Evolutionary conservation across 2,797 vertebrate genomes (phyloP).

Genomic region (Protosalanx chinensis): DNA sequence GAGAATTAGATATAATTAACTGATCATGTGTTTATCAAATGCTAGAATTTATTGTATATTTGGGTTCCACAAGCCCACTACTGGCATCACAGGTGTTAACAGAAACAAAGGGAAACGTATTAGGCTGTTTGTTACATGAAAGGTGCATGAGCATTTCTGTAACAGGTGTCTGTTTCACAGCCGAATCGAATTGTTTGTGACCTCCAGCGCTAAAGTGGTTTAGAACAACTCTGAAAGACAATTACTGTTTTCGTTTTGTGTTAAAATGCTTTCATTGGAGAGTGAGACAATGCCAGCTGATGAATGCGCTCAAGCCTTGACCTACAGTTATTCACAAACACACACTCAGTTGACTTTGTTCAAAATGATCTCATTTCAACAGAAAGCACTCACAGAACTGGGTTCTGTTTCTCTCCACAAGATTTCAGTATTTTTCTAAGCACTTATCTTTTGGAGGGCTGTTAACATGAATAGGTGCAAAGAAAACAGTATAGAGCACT

Average conservation of each 20-base stretch:
- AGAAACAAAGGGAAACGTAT: not conserved
- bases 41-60: not conserved
- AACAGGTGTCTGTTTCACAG: constrained; percentile 9
- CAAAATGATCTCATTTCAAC: constrained; percentile 49
- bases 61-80: not conserved
- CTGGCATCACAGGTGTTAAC: not conserved
- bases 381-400: constrained; percentile 20
- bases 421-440: constrained; percentile 54
- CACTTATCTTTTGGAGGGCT: constrained; percentile 63
- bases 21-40: not conserved
- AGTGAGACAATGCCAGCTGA: not conserved
- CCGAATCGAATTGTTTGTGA: not conserved
- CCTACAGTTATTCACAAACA: constrained; percentile 4
- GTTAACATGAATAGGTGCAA: constrained; percentile 57
- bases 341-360: constrained; percentile 28
- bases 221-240: not conserved
- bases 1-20: not conserved
- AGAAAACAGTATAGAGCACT: constrained; percentile 64
- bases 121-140: not conserved
- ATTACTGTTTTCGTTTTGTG: too few relatives aligned
- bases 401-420: constrained; percentile 28
- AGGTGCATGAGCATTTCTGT: not conserved
- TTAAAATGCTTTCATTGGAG: not conserved
- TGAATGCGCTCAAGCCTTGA: not conserved
- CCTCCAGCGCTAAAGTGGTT: not conserved